These are phyloP conservation scores for Sebastes kiyomatsui DNA, from an alignment of 2,797 vertebrate genomes.

Conservation along the genomic window DNA sequence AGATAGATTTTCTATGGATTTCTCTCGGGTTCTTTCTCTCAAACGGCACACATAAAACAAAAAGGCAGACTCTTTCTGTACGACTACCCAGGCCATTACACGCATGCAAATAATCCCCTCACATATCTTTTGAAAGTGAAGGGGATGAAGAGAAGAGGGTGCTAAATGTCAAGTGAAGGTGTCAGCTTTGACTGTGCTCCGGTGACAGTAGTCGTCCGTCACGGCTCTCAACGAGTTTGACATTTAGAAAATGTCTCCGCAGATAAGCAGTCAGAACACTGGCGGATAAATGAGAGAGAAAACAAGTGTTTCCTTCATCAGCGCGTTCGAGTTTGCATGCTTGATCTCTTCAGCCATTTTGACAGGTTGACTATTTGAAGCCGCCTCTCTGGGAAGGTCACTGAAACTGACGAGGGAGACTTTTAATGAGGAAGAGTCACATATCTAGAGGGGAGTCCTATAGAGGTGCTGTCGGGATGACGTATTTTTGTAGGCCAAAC, in stretches of 20 bases:
- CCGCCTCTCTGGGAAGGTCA: background rate
- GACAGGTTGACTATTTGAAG: constrained; percentile 14
- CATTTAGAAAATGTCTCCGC: constrained; percentile 75
- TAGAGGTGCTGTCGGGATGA: rapidly evolving
- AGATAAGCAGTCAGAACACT: constrained; percentile 64
- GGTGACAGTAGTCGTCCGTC: constrained; percentile 40
- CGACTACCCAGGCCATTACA: background rate
- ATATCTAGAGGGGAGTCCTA: background rate
- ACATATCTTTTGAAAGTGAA: constrained; percentile 15
- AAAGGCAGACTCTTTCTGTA: constrained; percentile 12
- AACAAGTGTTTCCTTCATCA: constrained; percentile 35
- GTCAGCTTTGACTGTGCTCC: constrained; percentile 42
- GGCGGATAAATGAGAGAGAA: constrained; percentile 49
- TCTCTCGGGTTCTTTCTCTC: background rate
- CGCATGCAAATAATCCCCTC: constrained; percentile 11
- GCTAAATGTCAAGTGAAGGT: constrained; percentile 68
- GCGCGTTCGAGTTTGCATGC: background rate
- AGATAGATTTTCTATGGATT: constrained; percentile 26
- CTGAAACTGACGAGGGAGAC: background rate
- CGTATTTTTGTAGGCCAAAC: too few species aligned
- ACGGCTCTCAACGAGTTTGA: constrained; percentile 62
- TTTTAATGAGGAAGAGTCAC: constrained; percentile 9
- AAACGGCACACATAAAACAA: constrained; percentile 25
- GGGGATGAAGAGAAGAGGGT: constrained; percentile 31
- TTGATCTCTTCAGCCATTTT: constrained; percentile 17